Percentiles rank a stretch among this genome's conserved stretches.
These are phyloP conservation scores for Cephus runcator DNA, from an alignment of 2,888 invertebrate genomes.

Conservation along the genomic window DNA sequence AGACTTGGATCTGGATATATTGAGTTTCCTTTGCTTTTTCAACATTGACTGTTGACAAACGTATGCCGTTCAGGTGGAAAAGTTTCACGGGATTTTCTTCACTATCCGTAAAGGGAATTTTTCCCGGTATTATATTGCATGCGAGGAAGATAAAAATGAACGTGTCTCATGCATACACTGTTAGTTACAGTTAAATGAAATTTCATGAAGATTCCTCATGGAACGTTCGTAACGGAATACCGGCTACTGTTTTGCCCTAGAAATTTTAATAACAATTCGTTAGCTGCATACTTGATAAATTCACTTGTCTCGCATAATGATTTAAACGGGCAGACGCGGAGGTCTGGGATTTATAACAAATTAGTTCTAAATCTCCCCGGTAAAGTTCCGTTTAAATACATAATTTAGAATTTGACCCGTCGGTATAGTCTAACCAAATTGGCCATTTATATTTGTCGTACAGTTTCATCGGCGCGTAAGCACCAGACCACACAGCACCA, in stretches of 20 bases:
- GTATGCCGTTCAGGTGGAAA: neutral
- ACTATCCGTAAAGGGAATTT: neutral
- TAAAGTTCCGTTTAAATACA: conserved; percentile 9
- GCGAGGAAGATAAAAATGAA: neutral
- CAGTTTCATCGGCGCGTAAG: neutral
- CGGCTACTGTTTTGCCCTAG: neutral
- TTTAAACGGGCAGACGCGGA: neutral
- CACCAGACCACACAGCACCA: neutral
- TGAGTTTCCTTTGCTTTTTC: neutral
- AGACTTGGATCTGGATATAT: neutral
- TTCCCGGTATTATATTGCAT: neutral
- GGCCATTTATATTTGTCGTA: conserved; percentile 8
- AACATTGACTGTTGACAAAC: neutral
- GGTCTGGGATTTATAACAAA: conserved; percentile 2
- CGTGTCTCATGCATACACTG: neutral
- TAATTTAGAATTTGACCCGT: conserved; percentile 7
- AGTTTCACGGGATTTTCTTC: neutral
- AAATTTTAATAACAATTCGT: neutral
- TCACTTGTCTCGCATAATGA: neutral
- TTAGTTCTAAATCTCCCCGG: conserved; percentile 7
- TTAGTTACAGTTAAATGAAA: neutral
- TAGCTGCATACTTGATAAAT: neutral
- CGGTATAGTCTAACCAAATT: conserved; percentile 7
- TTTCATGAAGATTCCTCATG: neutral
- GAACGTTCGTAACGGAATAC: neutral